Base-by-base conservation (phyloP, 2,888 invertebrate species). In the Clusia tigrina region DNA sequence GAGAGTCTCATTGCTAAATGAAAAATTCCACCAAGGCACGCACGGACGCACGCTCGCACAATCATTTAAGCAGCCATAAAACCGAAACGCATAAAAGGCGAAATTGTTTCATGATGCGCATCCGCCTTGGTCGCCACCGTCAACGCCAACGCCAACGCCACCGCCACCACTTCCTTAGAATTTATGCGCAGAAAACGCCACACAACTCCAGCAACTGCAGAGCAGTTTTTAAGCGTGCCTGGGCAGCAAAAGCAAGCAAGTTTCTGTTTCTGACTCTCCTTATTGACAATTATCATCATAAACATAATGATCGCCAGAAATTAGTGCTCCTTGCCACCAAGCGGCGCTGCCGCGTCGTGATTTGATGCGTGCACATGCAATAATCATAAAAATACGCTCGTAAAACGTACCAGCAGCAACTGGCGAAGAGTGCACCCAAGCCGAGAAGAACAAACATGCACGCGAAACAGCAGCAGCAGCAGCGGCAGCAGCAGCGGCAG, bases 221-320 rank as follows among this genome's bases (percentile, higher is more conserved):
- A 18, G 48, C 48, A 18, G 22, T 48, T 48, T 15, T 32, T 32
- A 6, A 32, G 6, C 12, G 32, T 12, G 32, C 32, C 12, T n/a
- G n/a, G n/a, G n/a, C n/a, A n/a, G n/a, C n/a, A n/a, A n/a, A n/a
- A n/a, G n/a, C n/a, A n/a, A n/a, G n/a, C n/a, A n/a, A n/a, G n/a
- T n/a, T n/a, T n/a, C n/a, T n/a, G n/a, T n/a, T 17, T 6, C n/a
- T 48, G 48, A 48, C 18, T 20, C 22, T 48, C 48, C 5, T 48
- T 48, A 48, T 48, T 20, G 48, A 48, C 48, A 48, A 48, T 48
- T 48, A 42, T 22, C 48, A 48, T 48, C 48, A 20, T 9, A 48
- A 48, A 42, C 42, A 17, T 9, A 32, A 32, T 32, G 32, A n/a
- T n/a, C n/a, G n/a, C n/a, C n/a, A n/a, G n/a, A n/a, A n/a, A n/a